These are phyloP conservation scores for Drosophila melanica DNA, from an alignment of 1,140 invertebrate genomes.

Conservation along the genomic window DNA sequence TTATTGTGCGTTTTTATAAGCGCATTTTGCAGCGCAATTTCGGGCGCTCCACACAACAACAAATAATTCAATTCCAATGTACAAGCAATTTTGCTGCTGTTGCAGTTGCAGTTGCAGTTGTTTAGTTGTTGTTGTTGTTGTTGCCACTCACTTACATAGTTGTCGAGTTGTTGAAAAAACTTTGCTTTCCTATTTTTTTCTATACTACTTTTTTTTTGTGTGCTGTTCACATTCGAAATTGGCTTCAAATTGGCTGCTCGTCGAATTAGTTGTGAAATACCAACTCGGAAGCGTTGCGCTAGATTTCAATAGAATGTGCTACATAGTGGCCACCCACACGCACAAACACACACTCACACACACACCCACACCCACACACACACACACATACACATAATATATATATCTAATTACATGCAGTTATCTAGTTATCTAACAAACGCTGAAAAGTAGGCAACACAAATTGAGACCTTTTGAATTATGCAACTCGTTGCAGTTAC, in stretches of 20 bases:
- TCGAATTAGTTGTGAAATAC: constrained; percentile 58
- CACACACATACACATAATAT: background rate
- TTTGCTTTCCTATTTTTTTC: constrained; percentile 43
- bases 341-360: background rate
- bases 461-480: constrained; percentile 45
- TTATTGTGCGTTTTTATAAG: constrained; percentile 50
- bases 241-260: constrained; percentile 77
- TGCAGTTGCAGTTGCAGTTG: constrained; percentile 26
- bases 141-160: constrained; percentile 74
- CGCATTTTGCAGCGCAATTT: constrained; percentile 68
- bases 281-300: constrained; percentile 52
- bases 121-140: constrained; percentile 28
- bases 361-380: background rate
- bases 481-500: constrained; percentile 38
- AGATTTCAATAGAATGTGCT: constrained; percentile 61
- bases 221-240: constrained; percentile 65
- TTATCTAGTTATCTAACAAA: constrained; percentile 40
- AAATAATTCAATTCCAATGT: constrained; percentile 80
- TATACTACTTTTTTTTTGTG: constrained; percentile 14
- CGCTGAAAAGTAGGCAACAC: constrained; percentile 31
- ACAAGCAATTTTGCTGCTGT: constrained; percentile 60
- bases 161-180: constrained; percentile 74
- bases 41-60: constrained; percentile 45
- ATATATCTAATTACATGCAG: constrained; percentile 59
- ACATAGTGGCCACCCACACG: constrained; percentile 5